Conservation (phyloP, 2,888 invertebrate species). For the Hoplodrina ambigua region DNA sequence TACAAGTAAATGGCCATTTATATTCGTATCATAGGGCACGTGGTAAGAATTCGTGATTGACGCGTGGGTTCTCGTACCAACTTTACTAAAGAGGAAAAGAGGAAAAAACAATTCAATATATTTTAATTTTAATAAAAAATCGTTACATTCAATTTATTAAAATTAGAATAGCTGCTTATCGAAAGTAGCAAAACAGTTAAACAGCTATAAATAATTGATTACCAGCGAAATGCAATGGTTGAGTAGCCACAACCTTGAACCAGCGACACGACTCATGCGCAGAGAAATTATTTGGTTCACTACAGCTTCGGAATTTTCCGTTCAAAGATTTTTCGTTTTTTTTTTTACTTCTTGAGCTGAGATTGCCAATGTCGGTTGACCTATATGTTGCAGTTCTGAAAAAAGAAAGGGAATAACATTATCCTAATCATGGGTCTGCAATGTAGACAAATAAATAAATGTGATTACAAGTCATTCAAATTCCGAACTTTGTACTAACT, state of each 20-base stretch:
- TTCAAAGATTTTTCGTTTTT: slow-evolving; percentile 31
- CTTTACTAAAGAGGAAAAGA: not conserved
- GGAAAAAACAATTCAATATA: too few relatives aligned
- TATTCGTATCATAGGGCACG: slow-evolving; percentile 2
- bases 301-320: slow-evolving; percentile 35
- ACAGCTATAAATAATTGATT: slow-evolving; percentile 23
- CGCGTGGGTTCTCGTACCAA: not conserved
- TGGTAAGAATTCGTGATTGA: slow-evolving; percentile 2
- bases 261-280: slow-evolving; percentile 54
- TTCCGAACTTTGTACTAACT: too few relatives aligned
- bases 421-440: not conserved
- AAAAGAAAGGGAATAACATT: too few relatives aligned
- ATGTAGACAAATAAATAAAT: not conserved
- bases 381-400: slow-evolving; percentile 2
- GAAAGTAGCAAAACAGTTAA: slow-evolving; percentile 34
- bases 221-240: slow-evolving; percentile 61
- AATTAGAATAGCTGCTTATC: slow-evolving; percentile 8
- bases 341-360: slow-evolving; percentile 19
- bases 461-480: too few relatives aligned
- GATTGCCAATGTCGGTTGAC: slow-evolving; percentile 28
- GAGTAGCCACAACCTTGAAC: slow-evolving; percentile 71
- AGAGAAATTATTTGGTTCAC: slow-evolving; percentile 53
- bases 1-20: not conserved
- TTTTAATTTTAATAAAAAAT: not conserved
- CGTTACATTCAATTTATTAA: not conserved